Conservation (phyloP, 92 coral and sea anemone genomes). For the Porites evermanni region DNA sequence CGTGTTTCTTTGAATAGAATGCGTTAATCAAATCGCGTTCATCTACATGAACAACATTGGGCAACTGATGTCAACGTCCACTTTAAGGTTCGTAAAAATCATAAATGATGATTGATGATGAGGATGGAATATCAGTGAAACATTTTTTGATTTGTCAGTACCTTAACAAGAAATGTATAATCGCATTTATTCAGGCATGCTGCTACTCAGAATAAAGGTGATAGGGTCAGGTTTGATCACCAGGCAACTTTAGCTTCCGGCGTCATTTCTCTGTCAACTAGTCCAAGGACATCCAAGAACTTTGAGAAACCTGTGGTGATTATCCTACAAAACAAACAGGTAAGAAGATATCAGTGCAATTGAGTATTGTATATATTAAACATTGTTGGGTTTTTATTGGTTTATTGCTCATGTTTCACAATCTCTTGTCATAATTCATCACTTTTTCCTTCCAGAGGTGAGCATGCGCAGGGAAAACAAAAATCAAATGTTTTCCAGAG, state of each 20-base stretch:
- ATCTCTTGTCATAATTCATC: too few relatives aligned
- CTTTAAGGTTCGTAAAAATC: constrained; percentile 8
- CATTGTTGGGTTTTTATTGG: too few relatives aligned
- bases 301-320: constrained; percentile 61
- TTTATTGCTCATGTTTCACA: too few relatives aligned
- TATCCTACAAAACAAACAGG: constrained; percentile 40
- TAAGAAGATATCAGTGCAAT: background rate
- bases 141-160: background rate
- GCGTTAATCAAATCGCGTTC: constrained; percentile 10
- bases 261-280: constrained; percentile 59
- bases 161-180: too few relatives aligned
- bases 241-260: background rate
- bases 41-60: constrained; percentile 73
- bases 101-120: too few relatives aligned
- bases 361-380: background rate
- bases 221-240: background rate
- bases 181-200: background rate
- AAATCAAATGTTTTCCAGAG: too few relatives aligned
- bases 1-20: background rate
- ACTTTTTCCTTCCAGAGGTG: too few relatives aligned
- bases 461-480: too few relatives aligned
- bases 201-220: background rate
- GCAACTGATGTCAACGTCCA: constrained; percentile 38
- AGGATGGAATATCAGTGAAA: too few relatives aligned
- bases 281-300: constrained; percentile 7